phyloP scores from a whole-genome alignment of 2,888 invertebrate genomes.

The Petrophora chlorosata region DNA sequence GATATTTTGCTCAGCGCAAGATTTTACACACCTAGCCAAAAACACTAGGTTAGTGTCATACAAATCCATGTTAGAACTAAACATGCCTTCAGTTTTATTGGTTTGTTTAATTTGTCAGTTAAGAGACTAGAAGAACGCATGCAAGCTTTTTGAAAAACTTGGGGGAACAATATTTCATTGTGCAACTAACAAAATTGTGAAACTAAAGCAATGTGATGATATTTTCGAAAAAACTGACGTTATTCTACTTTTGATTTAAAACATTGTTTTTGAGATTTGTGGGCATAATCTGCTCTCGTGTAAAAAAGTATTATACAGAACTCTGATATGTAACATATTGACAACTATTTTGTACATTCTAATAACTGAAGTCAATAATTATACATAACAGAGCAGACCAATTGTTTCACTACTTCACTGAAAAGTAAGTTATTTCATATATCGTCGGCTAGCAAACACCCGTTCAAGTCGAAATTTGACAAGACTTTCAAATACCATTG shows the following conservation, averaged over 20 bases:
- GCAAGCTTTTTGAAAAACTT: slow-evolving; percentile 33
- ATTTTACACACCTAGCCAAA: slow-evolving; percentile 79
- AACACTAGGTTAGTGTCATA: slow-evolving; percentile 67
- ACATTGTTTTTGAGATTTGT: too few species aligned
- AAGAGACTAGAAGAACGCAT: slow-evolving; percentile 39
- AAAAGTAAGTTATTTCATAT: slow-evolving; percentile 10
- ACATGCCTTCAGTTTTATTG: slow-evolving; percentile 42
- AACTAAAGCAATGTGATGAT: slow-evolving; percentile 14
- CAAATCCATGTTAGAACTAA: slow-evolving; percentile 40
- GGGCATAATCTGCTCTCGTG: too few species aligned
- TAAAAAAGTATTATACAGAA: too few species aligned
- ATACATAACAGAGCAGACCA: not conserved
- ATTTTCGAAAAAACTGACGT: too few species aligned
- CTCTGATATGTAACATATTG: too few species aligned
- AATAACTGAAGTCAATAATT: not conserved
- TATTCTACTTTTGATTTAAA: too few species aligned
- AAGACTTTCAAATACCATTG: too few species aligned
- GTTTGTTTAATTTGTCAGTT: slow-evolving; percentile 31
- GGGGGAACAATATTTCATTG: not conserved
- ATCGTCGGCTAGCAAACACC: too few species aligned
- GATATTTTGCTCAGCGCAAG: slow-evolving; percentile 80
- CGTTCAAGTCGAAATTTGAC: too few species aligned
- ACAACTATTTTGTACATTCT: too few species aligned
- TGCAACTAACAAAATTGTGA: slow-evolving; percentile 6
- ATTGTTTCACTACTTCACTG: slow-evolving; percentile 14